Conservation (phyloP, 2,888 invertebrate genomes). For the Rhopalosiphum nymphaeae region DNA sequence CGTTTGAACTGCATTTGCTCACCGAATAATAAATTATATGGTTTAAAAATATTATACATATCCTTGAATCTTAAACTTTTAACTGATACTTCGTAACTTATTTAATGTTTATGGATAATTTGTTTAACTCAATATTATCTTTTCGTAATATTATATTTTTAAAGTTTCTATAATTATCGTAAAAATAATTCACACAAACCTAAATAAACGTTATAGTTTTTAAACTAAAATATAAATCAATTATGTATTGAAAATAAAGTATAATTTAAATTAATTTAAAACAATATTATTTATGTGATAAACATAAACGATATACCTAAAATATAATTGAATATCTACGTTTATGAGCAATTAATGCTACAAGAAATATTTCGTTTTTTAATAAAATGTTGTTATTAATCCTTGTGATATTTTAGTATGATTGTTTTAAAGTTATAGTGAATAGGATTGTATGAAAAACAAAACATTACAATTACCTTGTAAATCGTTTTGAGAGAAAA, state of each 20-base stretch:
- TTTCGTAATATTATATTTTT: neutral
- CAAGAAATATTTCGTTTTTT: neutral
- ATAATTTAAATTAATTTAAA: neutral
- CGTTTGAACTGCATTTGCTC: neutral
- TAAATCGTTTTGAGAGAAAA: slow-evolving; percentile 49
- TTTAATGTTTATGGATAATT: neutral
- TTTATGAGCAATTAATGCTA: neutral
- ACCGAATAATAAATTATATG: neutral
- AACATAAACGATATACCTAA: neutral
- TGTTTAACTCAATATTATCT: neutral
- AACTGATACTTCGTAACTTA: neutral
- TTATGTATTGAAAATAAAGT: neutral
- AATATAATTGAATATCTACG: neutral
- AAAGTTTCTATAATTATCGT: neutral
- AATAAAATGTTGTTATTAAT: neutral
- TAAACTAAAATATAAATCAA: neutral
- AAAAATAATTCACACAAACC: neutral
- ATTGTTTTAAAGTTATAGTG: neutral
- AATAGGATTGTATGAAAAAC: neutral
- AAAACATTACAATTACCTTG: slow-evolving; percentile 49
- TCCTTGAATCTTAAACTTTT: neutral
- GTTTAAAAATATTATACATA: neutral
- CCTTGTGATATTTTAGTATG: neutral
- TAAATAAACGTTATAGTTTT: neutral
- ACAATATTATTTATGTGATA: neutral